Conservation (phyloP, 1,140 invertebrate genomes). For the Drosophila cardini region DNA sequence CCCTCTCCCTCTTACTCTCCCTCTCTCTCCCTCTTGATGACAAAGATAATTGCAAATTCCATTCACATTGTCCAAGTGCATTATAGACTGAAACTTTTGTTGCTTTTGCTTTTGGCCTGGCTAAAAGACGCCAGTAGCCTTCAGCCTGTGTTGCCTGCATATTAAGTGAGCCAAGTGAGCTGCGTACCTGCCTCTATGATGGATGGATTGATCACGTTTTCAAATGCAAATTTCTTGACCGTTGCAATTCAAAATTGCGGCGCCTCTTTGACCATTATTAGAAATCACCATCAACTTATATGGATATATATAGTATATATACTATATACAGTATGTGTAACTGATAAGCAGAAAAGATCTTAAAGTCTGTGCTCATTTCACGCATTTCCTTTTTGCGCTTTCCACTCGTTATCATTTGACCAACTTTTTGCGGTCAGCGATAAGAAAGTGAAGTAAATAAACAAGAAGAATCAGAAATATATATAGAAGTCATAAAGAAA, state of each 20-base stretch:
- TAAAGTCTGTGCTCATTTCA: background rate
- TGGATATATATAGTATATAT: conserved; percentile 13
- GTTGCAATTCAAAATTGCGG: conserved; percentile 65
- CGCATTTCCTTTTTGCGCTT: conserved; percentile 55
- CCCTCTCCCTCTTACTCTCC: background rate
- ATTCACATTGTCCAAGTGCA: conserved; percentile 63
- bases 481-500: background rate
- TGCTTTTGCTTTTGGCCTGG: conserved; percentile 37
- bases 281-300: conserved; percentile 26
- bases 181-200: conserved; percentile 10
- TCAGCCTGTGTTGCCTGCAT: conserved; percentile 68
- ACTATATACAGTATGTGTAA: background rate
- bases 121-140: conserved; percentile 75
- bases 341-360: conserved; percentile 38
- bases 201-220: conserved; percentile 43
- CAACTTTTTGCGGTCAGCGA: conserved; percentile 54
- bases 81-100: conserved; percentile 51
- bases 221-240: conserved; percentile 67
- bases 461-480: conserved; percentile 23
- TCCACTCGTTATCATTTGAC: conserved; percentile 48
- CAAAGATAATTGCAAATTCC: conserved; percentile 55
- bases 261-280: conserved; percentile 34
- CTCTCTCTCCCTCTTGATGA: conserved; percentile 21
- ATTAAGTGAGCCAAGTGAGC: conserved; percentile 73
- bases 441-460: conserved; percentile 49